Evolutionary conservation across 2,113 vertebrate genomes (phyloP).

Genomic region (Odocoileus virginianus): DNA sequence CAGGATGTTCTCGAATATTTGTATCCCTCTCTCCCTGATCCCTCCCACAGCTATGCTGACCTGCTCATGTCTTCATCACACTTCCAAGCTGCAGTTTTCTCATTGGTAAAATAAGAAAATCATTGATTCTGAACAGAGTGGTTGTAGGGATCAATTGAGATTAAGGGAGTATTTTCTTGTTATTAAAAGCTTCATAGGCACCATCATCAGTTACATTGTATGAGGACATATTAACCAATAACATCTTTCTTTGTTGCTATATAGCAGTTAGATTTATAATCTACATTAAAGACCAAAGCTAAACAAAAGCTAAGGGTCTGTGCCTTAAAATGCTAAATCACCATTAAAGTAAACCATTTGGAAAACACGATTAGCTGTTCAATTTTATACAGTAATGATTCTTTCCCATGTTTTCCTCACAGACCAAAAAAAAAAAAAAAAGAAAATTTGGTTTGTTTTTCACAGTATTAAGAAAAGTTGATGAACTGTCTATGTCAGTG

Average conservation of each 20-base stretch:
- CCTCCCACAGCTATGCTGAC: background rate
- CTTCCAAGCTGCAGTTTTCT: background rate
- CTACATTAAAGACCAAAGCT: slow-evolving; percentile 50
- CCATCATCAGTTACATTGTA: background rate
- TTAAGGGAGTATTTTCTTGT: background rate
- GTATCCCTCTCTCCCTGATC: background rate
- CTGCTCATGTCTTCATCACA: background rate
- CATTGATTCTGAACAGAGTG: background rate
- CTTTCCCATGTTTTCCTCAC: slow-evolving; percentile 21
- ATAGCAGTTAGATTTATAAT: slow-evolving; percentile 55
- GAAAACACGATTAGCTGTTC: slow-evolving; percentile 41
- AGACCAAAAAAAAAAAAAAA: background rate
- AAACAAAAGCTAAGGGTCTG: slow-evolving; percentile 53
- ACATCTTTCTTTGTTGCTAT: slow-evolving; percentile 44
- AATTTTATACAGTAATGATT: background rate
- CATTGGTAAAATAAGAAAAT: background rate
- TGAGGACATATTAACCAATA: slow-evolving; percentile 36
- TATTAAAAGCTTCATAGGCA: background rate
- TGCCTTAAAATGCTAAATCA: background rate
- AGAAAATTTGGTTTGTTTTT: slow-evolving; percentile 37
- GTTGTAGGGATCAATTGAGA: background rate
- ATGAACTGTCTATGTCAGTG: background rate
- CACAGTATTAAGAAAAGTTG: slow-evolving; percentile 24
- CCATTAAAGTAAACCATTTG: slow-evolving; percentile 54
- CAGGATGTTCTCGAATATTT: background rate